A percentile compares a stretch with the other conserved stretches of the same genome.
phyloP scores from a whole-genome alignment of 1,140 invertebrate genomes.

The Hydropsyche tenuis region DNA sequence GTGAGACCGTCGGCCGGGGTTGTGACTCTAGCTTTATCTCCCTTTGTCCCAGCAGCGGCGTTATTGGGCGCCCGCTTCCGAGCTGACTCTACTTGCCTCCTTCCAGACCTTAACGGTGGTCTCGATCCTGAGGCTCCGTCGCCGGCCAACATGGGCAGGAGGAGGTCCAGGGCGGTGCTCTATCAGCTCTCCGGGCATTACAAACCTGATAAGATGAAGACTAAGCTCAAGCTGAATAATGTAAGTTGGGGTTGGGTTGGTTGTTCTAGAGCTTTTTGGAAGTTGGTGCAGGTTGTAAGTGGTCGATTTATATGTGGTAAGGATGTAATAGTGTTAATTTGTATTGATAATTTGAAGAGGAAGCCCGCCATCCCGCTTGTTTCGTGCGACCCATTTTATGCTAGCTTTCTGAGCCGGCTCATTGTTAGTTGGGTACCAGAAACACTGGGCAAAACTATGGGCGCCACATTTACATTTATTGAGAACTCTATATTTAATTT shows the following conservation, averaged over 20 bases:
- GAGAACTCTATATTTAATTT: too few relatives aligned
- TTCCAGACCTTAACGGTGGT: slow-evolving; percentile 79
- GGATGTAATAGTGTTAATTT: too few relatives aligned
- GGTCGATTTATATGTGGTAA: too few relatives aligned
- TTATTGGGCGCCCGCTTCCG: slow-evolving; percentile 72
- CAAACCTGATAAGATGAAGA: slow-evolving; percentile 91
- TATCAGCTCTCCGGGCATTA: slow-evolving; percentile 97
- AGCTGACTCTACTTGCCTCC: slow-evolving; percentile 72
- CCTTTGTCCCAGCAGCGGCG: slow-evolving; percentile 73
- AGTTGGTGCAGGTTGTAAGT: too few relatives aligned
- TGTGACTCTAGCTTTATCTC: slow-evolving; percentile 66
- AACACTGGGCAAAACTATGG: too few relatives aligned
- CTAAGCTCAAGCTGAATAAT: slow-evolving; percentile 93
- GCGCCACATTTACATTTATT: too few relatives aligned
- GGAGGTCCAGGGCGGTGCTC: slow-evolving; percentile 91
- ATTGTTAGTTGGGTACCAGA: too few relatives aligned
- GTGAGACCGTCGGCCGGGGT: slow-evolving; percentile 64
- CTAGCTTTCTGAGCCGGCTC: too few relatives aligned
- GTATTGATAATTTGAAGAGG: too few relatives aligned
- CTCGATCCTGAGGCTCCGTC: slow-evolving; percentile 84
- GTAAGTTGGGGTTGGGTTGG: slow-evolving; percentile 69
- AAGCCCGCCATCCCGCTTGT: too few relatives aligned
- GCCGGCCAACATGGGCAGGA: slow-evolving; percentile 85
- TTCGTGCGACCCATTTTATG: too few relatives aligned
- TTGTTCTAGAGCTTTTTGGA: too few relatives aligned